Base-by-base conservation (phyloP, 2,888 invertebrate species). In the Loripinus fragilis region DNA sequence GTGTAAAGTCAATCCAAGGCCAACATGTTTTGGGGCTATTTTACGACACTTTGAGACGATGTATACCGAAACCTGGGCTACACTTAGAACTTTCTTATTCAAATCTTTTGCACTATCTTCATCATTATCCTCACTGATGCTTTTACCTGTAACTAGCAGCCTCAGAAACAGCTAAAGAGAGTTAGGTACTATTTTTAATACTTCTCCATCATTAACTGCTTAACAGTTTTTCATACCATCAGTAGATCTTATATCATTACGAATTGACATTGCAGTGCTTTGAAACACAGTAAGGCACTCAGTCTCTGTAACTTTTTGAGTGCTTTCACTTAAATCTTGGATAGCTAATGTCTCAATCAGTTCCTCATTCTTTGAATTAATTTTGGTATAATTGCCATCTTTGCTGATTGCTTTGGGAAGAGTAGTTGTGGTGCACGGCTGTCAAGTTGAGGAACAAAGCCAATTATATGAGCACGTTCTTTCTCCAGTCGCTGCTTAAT, bases 401-500 rank as follows among this genome's bases (percentile, higher is more conserved):
- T 8, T 28, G 28, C 5, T 25, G 64, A 64, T 64, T 64, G 30
- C 28, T 64, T 64, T 35, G 25, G 64, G 23, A 64, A 64, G 15
- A 64, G 33, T 25, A 64, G 64, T 28, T 64, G 64, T 33, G 64
- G 64, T 33, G 64, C 64, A 30, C 30, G 64, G 12, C n/a, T 30
- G 35, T 64, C 64, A 15, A 64, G 64, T 28, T 64, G 64, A 64
- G 64, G 64, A 64, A 64, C 64, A 64, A 10, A 30, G 35, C 28
- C 64, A 33, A 64, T 64, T 7, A 25, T 64, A 7, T 10, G 10
- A 64, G 10, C 30, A 15, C 15, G 64, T 28, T 64, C 64, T 35
- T 64, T 64, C 64, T 64, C 64, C 33, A 64, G 64, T 64, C 64
- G 30, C 64, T 64, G 64, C 23, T 64, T 64, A 42, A 42, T 12